phyloP scores from a whole-genome alignment of 1,140 invertebrate species.

The Drosophila pectinifera region DNA sequence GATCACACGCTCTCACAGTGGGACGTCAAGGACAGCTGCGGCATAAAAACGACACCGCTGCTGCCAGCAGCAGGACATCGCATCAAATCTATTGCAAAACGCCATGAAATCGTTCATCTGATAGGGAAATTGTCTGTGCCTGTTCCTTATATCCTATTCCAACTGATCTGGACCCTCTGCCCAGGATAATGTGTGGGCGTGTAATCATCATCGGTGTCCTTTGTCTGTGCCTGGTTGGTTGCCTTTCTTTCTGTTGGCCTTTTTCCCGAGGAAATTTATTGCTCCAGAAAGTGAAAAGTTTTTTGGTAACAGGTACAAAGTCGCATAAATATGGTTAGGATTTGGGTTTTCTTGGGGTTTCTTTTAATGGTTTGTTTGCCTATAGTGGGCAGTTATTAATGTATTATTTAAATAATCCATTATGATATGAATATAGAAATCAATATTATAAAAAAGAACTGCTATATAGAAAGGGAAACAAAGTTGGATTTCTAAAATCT shows the following conservation, averaged over 20 bases:
- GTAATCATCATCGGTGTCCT: slow-evolving; percentile 59
- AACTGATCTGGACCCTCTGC: slow-evolving; percentile 24
- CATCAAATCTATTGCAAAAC: slow-evolving; percentile 72
- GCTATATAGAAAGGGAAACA: no score
- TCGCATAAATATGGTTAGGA: slow-evolving; percentile 1
- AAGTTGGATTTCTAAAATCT: no score
- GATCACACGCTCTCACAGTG: slow-evolving; percentile 77
- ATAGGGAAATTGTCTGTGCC: slow-evolving; percentile 53
- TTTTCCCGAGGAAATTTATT: slow-evolving; percentile 36
- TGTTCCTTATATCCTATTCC: slow-evolving; percentile 25
- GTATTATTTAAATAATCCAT: not conserved
- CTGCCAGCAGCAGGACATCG: slow-evolving; percentile 37
- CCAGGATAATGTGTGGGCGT: slow-evolving; percentile 68
- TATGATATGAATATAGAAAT: no score
- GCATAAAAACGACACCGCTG: slow-evolving; percentile 42
- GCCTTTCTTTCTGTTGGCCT: slow-evolving; percentile 25
- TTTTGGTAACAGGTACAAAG: slow-evolving; percentile 25
- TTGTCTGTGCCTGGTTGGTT: slow-evolving; percentile 20
- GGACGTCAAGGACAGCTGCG: slow-evolving; percentile 54
- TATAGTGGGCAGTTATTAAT: not conserved
- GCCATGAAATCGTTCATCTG: slow-evolving; percentile 72
- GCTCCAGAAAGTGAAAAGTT: slow-evolving; percentile 62
- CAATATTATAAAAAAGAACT: no score
- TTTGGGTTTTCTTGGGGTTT: not conserved
- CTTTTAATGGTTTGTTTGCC: not conserved